Evolutionary conservation across 2,888 invertebrate species (phyloP), one percentile per base, ranked within the genome.

Genomic region (Dasypolia templi): DNA sequence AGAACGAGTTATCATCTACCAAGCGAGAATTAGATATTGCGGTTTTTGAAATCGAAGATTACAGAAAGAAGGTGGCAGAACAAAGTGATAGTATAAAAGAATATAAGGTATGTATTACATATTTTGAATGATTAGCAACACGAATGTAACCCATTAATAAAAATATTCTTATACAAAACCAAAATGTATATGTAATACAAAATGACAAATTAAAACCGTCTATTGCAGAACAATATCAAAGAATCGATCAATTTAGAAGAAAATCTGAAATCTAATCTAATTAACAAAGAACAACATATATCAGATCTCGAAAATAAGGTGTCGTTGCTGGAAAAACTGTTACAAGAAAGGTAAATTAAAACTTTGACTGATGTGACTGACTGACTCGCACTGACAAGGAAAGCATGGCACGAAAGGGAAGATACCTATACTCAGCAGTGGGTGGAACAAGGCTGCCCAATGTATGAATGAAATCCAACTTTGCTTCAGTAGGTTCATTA

Each of bases 271-370:
- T 55, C 59, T 64, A 90, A 92, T 56, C 56, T 95, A 46, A 82
- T 79, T 44, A 84, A 78, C 17, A 95, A 94, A 87, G 91, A 93
- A 35, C 90, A 93, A 77, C 89, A 89, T 71, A 92, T 95, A 55
- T 42, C 70, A 49, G 91, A 93, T 65, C 89, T 95, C 53, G 92
- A 94, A 88, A 91, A 89, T 51, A 93, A 92, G 81, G 87, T 90
- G 59, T 66, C 71, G 6, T 74, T 88, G 49, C 80, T 94, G 55
- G 91, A 93, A 86, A 84, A 92, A 72, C 92, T 93, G 77, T 81
- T 93, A 62, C 89, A 91, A 79, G 93, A 94, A 78, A 93, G 92
- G 94, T 94, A 76, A 68, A 29, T 29, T 9, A 17, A n/a, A 59
- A 63, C 59, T 17, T 29, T 39, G 6, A 32, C 56, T 32, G 11